Percentiles rank a stretch among this genome's conserved stretches.
These are phyloP conservation scores for Megaceryle torquata DNA, from an alignment of 2,113 vertebrate species.

Conservation along the genomic window DNA sequence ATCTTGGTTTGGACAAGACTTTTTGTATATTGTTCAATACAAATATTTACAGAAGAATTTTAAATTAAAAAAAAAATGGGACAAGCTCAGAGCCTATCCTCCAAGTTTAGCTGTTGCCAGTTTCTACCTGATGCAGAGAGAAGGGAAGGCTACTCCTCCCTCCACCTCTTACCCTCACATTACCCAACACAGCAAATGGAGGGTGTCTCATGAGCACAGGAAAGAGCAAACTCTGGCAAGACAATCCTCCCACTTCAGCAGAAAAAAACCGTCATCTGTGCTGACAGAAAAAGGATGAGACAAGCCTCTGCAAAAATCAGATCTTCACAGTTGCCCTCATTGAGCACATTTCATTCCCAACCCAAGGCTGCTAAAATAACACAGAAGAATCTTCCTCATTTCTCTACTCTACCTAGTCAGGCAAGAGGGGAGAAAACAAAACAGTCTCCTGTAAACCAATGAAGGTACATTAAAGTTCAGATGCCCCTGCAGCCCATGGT, in stretches of 20 bases:
- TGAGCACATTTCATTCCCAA: neutral
- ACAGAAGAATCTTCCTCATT: neutral
- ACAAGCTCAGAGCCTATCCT: neutral
- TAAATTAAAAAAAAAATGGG: neutral
- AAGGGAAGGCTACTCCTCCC: neutral
- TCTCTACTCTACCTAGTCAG: neutral
- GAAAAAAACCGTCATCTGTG: neutral
- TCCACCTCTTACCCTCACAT: neutral
- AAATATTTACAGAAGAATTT: neutral
- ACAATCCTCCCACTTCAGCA: neutral
- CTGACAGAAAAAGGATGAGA: neutral
- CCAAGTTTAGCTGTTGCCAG: neutral
- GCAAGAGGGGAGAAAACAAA: neutral
- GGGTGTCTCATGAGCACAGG: rapidly evolving
- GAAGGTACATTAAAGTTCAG: neutral
- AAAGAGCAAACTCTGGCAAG: neutral
- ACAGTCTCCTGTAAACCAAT: neutral
- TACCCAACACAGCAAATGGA: neutral
- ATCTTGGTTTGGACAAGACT: neutral
- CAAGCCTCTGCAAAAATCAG: neutral
- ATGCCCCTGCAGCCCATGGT: neutral
- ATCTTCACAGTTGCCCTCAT: neutral
- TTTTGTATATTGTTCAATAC: neutral
- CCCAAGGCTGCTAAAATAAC: neutral
- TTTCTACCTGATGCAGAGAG: neutral